These are phyloP conservation scores for Neuroterus valhalla DNA, from an alignment of 1,140 invertebrate genomes.

Conservation along the genomic window DNA sequence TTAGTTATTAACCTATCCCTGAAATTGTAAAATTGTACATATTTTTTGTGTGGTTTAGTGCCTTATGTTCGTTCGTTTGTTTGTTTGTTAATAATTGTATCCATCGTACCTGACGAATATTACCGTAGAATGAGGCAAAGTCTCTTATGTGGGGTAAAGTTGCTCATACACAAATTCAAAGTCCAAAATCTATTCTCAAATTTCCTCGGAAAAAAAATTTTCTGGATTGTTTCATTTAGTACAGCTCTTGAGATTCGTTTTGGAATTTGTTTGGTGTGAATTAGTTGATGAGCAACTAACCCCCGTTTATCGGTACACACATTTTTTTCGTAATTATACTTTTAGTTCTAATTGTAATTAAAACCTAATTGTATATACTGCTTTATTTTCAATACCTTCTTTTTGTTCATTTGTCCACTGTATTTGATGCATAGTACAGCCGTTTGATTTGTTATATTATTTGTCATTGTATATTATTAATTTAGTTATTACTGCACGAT, in stretches of 20 bases:
- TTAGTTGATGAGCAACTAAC: no score
- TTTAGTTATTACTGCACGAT: constrained; percentile 24
- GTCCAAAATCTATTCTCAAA: no score
- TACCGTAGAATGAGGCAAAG: no score
- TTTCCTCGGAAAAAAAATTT: no score
- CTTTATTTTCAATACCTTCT: constrained; percentile 27
- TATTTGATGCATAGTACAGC: background rate
- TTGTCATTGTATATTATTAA: constrained; percentile 36
- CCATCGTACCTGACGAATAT: constrained; percentile 40
- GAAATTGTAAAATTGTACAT: constrained; percentile 36
- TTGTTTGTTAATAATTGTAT: no score
- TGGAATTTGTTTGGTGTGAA: no score
- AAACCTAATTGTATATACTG: constrained; percentile 39
- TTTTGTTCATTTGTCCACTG: background rate
- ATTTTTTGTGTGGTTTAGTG: constrained; percentile 26
- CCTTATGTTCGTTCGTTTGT: constrained; percentile 30
- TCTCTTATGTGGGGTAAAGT: no score
- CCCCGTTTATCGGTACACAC: no score
- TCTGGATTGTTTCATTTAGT: no score
- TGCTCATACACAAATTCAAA: no score
- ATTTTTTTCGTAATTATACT: no score
- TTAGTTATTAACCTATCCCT: background rate
- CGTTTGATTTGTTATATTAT: constrained; percentile 38
- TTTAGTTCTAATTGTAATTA: constrained; percentile 29
- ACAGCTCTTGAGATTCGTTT: no score